A percentile compares a stretch with the other conserved stretches of the same genome.
Evolutionary conservation across 2,113 vertebrate genomes (phyloP).

Genomic region (Gadus macrocephalus): DNA sequence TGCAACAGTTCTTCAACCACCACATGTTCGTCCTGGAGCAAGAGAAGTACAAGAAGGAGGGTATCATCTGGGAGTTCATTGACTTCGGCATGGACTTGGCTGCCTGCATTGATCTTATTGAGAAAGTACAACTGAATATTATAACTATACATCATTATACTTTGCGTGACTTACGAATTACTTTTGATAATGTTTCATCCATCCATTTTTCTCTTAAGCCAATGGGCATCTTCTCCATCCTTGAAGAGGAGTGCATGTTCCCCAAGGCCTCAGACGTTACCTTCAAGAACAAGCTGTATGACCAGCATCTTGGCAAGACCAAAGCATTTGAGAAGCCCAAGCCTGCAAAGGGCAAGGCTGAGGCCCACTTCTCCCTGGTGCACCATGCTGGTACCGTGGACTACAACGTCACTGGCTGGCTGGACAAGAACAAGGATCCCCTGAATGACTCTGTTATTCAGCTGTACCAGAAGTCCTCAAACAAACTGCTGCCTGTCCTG

Average conservation of each 20-base stretch:
- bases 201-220: neutral
- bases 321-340: slow-evolving; percentile 73
- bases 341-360: slow-evolving; percentile 73
- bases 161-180: neutral
- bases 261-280: slow-evolving; percentile 42
- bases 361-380: slow-evolving; percentile 79
- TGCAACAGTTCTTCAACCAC: slow-evolving; percentile 85
- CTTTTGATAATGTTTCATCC: too few species aligned
- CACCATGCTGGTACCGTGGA: slow-evolving; percentile 82
- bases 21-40: slow-evolving; percentile 83
- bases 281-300: slow-evolving; percentile 68
- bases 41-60: slow-evolving; percentile 81
- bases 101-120: slow-evolving; percentile 79
- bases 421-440: slow-evolving; percentile 9
- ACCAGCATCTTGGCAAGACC: slow-evolving; percentile 6
- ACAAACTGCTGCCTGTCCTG: slow-evolving; percentile 1
- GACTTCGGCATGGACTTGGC: slow-evolving; percentile 80
- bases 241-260: slow-evolving; percentile 50
- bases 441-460: slow-evolving; percentile 2
- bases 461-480: slow-evolving; percentile 6
- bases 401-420: slow-evolving; percentile 63
- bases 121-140: slow-evolving; percentile 64
- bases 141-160: neutral
- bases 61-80: slow-evolving; percentile 35
- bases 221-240: slow-evolving; percentile 42